Conservation (phyloP, 2,797 vertebrate species). For the Sebastes hubbsi region DNA sequence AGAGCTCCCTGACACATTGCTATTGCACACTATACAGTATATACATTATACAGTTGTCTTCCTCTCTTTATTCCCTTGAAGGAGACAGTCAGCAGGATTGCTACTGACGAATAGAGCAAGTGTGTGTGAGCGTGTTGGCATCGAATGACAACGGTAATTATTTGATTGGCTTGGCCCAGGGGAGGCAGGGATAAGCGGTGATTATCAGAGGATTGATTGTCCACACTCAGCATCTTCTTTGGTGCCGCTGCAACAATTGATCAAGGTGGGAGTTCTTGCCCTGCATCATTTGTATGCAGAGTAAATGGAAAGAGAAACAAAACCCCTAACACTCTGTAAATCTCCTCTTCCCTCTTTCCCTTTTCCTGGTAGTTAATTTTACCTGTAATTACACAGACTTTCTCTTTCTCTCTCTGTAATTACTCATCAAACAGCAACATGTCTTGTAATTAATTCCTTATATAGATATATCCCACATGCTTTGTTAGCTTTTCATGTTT, state of each 20-base stretch:
- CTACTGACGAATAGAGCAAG: background rate
- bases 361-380: background rate
- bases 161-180: constrained; percentile 45
- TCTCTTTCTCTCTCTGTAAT: background rate
- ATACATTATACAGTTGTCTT: background rate
- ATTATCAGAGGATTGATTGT: constrained; percentile 58
- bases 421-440: background rate
- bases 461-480: background rate
- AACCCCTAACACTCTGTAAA: background rate
- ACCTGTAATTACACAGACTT: background rate
- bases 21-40: background rate
- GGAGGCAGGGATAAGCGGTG: constrained; percentile 35
- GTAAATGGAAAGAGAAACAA: background rate
- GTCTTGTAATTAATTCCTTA: background rate
- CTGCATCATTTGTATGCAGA: constrained; percentile 19
- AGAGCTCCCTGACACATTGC: background rate
- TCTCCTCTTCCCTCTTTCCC: background rate
- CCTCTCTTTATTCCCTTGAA: background rate
- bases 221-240: constrained; percentile 8
- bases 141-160: constrained; percentile 30
- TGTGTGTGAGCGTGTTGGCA: background rate
- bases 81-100: background rate
- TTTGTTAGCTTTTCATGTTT: background rate
- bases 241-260: constrained; percentile 12
- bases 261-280: constrained; percentile 15